Base-by-base conservation (phyloP, 2,888 invertebrate genomes). In the Agrochola macilenta region DNA sequence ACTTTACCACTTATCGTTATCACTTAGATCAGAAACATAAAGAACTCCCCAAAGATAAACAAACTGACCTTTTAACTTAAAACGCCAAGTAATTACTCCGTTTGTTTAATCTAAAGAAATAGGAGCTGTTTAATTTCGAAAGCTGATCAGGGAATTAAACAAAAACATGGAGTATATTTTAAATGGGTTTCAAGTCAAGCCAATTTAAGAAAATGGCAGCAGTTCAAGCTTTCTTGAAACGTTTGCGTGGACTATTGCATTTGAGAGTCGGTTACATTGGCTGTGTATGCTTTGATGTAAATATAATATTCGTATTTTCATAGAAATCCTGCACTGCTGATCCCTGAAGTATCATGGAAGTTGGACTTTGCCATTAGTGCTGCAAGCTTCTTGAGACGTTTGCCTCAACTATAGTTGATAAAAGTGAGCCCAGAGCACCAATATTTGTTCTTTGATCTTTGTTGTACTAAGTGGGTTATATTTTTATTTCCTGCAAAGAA, bases 71-170 rank as follows among this genome's bases (percentile, higher is more conserved):
- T 83, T 76, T 43, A 84, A 84, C 39, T 75, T 75, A 58, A 74
- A 86, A 74, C 65, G 54, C 35, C 46, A 76, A 87, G 70, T 86
- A 86, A 83, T 88, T 88, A 88, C 68, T 71, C 63, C 74, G 70
- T 68, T 71, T 63, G 70, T 68, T 71, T 63, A 75, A 86, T 78
- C 39, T n/a, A 5, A 79, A 76, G 88, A 63, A 81, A 86, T 76
- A 76, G 54, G 75, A 81, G 52, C 66, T 70, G 81, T 81, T 84
- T 88, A 86, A 84, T 81, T 83, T 74, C n/a, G 54, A 54, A 69
- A 78, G 71, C 68, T 75, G 76, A 79, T 84, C 75, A 58, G 84
- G 73, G 76, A 88, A 81, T 86, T 76, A 64, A 78, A 82, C 68
- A 75, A 86, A 80, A 86, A 77, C 78, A 81, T 69, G 60, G 39